Evolutionary conservation across 2,888 invertebrate genomes (phyloP).

Genomic region (Chrysodeixis includens): DNA sequence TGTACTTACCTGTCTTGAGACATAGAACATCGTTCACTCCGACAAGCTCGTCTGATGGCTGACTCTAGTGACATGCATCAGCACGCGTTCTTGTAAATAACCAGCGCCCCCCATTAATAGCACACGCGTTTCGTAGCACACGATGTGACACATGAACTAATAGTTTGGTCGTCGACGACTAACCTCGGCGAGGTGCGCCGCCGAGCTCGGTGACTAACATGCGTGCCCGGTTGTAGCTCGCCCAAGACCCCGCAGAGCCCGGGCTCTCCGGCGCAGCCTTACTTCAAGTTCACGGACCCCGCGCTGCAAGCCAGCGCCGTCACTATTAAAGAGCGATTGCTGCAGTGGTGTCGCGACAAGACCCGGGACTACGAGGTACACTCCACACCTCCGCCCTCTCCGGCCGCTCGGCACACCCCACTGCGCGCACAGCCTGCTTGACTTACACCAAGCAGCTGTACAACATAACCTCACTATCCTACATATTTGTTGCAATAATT

Average conservation of each 20-base stretch:
- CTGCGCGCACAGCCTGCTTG: conserved; percentile 54
- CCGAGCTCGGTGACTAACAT: conserved; percentile 77
- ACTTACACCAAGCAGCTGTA: conserved; percentile 31
- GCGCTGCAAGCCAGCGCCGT: conserved; percentile 96
- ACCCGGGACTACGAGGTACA: conserved; percentile 99
- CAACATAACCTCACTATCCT: conserved; percentile 12
- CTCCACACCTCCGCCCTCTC: conserved; percentile 63
- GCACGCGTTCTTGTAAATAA: conserved; percentile 72
- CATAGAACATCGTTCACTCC: conserved; percentile 48
- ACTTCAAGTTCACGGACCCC: conserved; percentile 97
- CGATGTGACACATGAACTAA: conserved; percentile 68
- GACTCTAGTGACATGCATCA: conserved; percentile 57
- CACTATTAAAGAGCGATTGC: conserved; percentile 98
- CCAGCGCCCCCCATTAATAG: conserved; percentile 67
- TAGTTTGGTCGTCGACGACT: conserved; percentile 57
- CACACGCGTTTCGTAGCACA: conserved; percentile 69
- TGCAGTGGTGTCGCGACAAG: conserved; percentile 99
- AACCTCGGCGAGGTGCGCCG: conserved; percentile 53
- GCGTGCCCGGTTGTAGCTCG: conserved; percentile 90
- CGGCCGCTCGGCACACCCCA: conserved; percentile 58
- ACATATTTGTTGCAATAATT: not conserved
- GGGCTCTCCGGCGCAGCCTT: conserved; percentile 91
- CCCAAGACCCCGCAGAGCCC: conserved; percentile 92
- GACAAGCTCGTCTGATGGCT: conserved; percentile 54
- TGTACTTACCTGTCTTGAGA: conserved; percentile 42